A percentile compares a stretch with the other conserved stretches of the same genome.
These are phyloP conservation scores for Lanius collurio DNA, from an alignment of 2,113 vertebrate species.

Conservation along the genomic window DNA sequence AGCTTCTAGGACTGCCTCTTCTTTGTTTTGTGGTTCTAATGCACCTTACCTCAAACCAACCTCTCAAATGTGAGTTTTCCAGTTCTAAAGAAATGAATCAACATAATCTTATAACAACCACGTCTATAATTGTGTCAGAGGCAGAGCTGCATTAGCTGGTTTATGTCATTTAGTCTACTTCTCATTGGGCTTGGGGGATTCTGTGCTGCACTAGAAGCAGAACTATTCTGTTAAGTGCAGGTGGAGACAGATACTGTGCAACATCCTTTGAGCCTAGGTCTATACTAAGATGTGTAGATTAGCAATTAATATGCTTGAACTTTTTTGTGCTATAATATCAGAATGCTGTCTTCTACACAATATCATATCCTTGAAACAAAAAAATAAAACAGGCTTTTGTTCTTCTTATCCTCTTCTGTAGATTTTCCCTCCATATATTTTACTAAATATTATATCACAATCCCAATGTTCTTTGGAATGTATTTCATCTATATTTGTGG, in stretches of 20 bases:
- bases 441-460: background rate
- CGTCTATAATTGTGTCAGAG: background rate
- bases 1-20: background rate
- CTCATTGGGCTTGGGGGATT: background rate
- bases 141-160: background rate
- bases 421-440: background rate
- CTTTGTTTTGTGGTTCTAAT: background rate
- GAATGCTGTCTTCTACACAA: background rate
- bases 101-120: constrained; percentile 3
- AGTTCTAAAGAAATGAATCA: constrained; percentile 6
- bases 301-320: background rate
- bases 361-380: background rate
- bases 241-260: background rate
- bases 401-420: background rate
- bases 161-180: background rate
- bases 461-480: background rate
- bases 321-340: background rate
- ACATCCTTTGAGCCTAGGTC: background rate
- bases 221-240: background rate
- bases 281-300: background rate
- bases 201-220: background rate
- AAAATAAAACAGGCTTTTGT: background rate
- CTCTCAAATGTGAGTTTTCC: background rate
- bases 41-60: constrained; percentile 11
- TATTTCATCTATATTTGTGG: background rate